Base-by-base conservation (phyloP, 2,113 vertebrate species). In the Datnioides undecimradiatus region DNA sequence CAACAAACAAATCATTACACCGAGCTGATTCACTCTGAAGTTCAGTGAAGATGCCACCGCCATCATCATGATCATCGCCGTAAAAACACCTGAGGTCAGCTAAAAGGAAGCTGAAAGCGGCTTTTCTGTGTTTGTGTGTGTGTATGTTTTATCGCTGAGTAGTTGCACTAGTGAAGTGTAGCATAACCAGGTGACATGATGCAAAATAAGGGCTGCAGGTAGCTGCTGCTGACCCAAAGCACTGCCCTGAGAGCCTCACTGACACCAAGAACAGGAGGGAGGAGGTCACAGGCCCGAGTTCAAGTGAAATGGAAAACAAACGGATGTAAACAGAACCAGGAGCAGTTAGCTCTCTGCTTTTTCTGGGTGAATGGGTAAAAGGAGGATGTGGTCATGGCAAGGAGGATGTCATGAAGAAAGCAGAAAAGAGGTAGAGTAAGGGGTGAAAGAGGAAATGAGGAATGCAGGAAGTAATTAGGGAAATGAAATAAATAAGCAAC, bases 141-240 rank as follows among this genome's bases (percentile, higher is more conserved):
- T 54, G 34, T 38, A 34, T 55, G 43, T 64, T 36, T 59, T 63
- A 19, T 12, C 78, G 82, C 72, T 76, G 79, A 82, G 62, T 75
- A 38, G 33, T 3, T 72, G 54, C 40, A 54, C 46, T 34, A 38
- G 59, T 78, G 59, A 59, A 80, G 73, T 6, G 34, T 21, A 75
- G 46, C 68, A 79, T 68, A 54, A 63, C 69, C 31, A 34, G 34
- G 41, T 16, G 31, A 63, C 52, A 77, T 34, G 1, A 54, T 45
- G 72, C 19, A 58, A 86, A 91, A 91, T 86, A 83, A 36, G 76
- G 83, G 83, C 34, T 76, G 66, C 36, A 63, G 73, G 65, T 19
- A 38, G 55, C 13, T 31, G 36, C 66, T 80, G 80, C 69, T 82
- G 82, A 91, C 81, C 67, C 49, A 66, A 7, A 9, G 12, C 1